A percentile compares a stretch with the other conserved stretches of the same genome.
Evolutionary conservation across 1,140 invertebrate species (phyloP).

Genomic region (Diachasmimorpha longicaudata): DNA sequence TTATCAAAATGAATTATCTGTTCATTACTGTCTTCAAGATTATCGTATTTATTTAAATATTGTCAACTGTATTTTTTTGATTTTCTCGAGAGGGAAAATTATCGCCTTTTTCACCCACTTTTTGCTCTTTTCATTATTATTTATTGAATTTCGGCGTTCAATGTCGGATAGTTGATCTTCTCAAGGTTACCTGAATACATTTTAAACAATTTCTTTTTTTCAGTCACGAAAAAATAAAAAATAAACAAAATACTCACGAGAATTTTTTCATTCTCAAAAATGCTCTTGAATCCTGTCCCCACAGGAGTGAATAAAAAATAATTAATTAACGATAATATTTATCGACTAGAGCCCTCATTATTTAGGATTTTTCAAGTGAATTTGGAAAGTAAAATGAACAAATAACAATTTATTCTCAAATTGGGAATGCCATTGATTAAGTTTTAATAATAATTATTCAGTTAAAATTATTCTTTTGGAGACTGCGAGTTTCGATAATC

Average conservation of each 20-base stretch:
- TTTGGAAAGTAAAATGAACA: not conserved
- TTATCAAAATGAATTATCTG: too few species aligned
- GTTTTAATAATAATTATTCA: not conserved
- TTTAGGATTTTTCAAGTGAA: not conserved
- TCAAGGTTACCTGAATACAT: not conserved
- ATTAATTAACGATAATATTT: not conserved
- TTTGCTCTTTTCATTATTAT: not conserved
- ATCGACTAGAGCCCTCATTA: not conserved
- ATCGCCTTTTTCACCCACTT: not conserved
- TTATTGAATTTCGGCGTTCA: slow-evolving; percentile 1
- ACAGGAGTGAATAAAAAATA: not conserved
- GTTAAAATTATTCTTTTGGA: not conserved
- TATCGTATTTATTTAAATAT: too few species aligned
- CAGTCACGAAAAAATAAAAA: not conserved
- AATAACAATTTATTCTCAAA: not conserved
- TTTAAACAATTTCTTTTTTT: not conserved
- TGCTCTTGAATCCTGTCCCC: not conserved
- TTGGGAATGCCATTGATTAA: not conserved
- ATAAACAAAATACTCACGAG: not conserved
- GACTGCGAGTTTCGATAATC: not conserved
- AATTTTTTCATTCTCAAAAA: not conserved
- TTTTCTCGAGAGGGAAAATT: not conserved
- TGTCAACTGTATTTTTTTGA: not conserved
- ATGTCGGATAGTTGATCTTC: slow-evolving; percentile 12
- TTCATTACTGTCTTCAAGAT: too few species aligned